Percentiles rank a stretch among this genome's conserved stretches.
phyloP scores from a whole-genome alignment of 1,140 invertebrate genomes.

The Drosophila nannoptera region DNA sequence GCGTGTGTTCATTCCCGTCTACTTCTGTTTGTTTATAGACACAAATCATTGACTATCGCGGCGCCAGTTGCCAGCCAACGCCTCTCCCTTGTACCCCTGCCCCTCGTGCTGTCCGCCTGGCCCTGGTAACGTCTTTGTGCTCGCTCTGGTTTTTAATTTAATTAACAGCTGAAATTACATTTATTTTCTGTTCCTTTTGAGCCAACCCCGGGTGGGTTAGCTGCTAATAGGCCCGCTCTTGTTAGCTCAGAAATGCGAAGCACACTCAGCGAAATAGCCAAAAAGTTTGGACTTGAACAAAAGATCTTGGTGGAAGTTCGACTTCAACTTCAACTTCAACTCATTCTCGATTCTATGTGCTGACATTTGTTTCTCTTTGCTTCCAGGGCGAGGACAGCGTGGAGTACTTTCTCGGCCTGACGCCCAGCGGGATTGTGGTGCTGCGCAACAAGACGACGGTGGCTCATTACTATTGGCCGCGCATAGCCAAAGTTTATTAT shows the following conservation, averaged over 20 bases:
- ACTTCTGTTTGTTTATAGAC: constrained; percentile 71
- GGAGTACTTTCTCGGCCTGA: constrained; percentile 97
- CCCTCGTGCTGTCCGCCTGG: background rate
- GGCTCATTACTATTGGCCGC: constrained; percentile 99
- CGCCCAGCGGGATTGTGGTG: constrained; percentile 97
- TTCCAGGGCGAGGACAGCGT: constrained; percentile 96
- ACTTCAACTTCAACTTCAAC: constrained; percentile 39
- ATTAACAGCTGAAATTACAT: constrained; percentile 74
- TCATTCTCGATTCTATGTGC: constrained; percentile 53
- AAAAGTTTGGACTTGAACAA: constrained; percentile 54
- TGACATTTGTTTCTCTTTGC: constrained; percentile 55
- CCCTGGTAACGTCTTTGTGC: background rate
- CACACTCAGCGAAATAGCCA: constrained; percentile 31
- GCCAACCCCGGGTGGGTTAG: constrained; percentile 30
- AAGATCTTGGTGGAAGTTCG: background rate
- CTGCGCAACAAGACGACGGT: constrained; percentile 97
- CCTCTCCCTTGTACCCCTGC: constrained; percentile 2
- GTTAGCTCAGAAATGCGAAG: constrained; percentile 45
- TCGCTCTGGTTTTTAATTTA: constrained; percentile 61
- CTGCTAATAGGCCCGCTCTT: constrained; percentile 68
- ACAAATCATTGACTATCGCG: constrained; percentile 74
- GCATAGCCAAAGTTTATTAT: constrained; percentile 97
- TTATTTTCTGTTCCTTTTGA: constrained; percentile 43
- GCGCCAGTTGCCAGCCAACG: constrained; percentile 55
- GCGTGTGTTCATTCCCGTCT: constrained; percentile 49